Evolutionary conservation across 2,113 vertebrate species (phyloP).

Genomic region (human): DNA sequence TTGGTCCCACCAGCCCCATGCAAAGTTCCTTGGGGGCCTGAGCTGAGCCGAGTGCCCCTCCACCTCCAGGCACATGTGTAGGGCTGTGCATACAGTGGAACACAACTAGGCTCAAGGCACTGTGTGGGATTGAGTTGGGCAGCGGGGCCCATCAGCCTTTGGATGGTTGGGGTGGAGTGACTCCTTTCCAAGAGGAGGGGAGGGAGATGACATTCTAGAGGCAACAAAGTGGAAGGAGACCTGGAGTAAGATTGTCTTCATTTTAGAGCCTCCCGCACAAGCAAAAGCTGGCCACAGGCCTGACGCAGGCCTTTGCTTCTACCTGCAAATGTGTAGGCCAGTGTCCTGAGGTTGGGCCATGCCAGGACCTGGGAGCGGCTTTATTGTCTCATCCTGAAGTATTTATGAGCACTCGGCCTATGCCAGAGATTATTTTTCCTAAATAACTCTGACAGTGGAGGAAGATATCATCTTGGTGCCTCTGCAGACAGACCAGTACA

Average conservation of each 20-base stretch:
- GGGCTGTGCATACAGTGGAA: fast-evolving
- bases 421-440: neutral
- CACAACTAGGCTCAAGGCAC: too few species aligned
- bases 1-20: neutral
- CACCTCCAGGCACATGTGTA: neutral
- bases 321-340: neutral
- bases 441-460: neutral
- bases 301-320: neutral
- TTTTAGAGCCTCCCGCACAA: neutral
- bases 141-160: neutral
- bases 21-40: neutral
- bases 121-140: neutral
- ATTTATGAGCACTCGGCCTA: neutral
- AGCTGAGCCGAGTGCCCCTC: neutral
- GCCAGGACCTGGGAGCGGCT: neutral
- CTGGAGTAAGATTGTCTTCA: neutral
- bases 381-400: neutral
- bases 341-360: neutral
- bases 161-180: neutral
- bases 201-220: neutral
- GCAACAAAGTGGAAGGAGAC: neutral
- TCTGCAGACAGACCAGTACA: neutral
- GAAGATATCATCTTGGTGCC: neutral
- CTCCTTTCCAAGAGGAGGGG: neutral
- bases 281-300: neutral